Evolutionary conservation across 2,797 vertebrate species (phyloP), one percentile per base, ranked within the genome.

Genomic region (Lepus townsendii): DNA sequence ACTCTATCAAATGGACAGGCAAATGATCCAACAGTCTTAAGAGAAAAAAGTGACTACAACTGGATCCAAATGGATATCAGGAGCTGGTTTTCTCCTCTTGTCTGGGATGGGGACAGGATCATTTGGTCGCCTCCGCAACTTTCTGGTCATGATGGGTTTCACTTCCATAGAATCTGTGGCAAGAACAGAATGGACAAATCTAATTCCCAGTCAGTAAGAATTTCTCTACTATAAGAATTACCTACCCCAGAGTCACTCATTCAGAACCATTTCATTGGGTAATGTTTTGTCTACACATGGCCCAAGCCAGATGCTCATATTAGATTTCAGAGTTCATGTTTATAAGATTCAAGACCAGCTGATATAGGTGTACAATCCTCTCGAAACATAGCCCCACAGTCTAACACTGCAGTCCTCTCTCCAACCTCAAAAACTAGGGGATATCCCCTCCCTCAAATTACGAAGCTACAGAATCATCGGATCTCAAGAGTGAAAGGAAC

Each of bases 31-130:
- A 12, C 0, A 35, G 35, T 62, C 71, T 83, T n/a, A 72, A 66
- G 38, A 66, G 52, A 11, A 24, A 68, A 57, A 83, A 38, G 52
- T 0, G 4, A 72, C 1, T n/a, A 30, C 91, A 83, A 47, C 32
- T 47, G 32, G 30, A 78, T 5, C 22, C 20, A 35, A 93, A 85
- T 0, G 99, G 99, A 99, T 99, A 99, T 99, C 99, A 97, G 99
- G 99, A 80, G 99, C 99, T 60, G 99, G 99, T 98, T 99, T 99
- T 92, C 99, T 99, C 88, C 99, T 98, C 98, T 99, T 99, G 98
- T 99, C 99, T 20, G 99, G 99, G 96, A 99, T 99, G 11, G 99
- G 99, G 76, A 99, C 99, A 0, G 99, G 99, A 98, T 99, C 99
- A 0, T 99, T 99, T 2, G 99, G 99, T 90, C 99, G 98, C 72